Percentiles rank a stretch among this genome's conserved stretches.
These are phyloP conservation scores for Charaxes varanes DNA, from an alignment of 1,140 invertebrate species.

Conservation along the genomic window DNA sequence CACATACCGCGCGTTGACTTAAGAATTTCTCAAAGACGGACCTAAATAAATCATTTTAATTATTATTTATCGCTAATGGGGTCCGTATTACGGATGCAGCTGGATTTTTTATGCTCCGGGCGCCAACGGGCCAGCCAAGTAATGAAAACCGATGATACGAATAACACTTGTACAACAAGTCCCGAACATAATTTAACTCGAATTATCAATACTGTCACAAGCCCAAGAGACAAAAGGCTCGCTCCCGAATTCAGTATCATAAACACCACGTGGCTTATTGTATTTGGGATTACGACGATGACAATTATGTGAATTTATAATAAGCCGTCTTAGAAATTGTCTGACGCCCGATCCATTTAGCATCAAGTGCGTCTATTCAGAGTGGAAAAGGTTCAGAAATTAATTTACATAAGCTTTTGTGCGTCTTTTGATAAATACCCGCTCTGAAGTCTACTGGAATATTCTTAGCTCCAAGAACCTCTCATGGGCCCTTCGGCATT, in stretches of 20 bases:
- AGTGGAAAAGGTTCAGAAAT: constrained; percentile 50
- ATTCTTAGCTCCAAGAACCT: constrained; percentile 35
- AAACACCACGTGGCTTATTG: constrained; percentile 23
- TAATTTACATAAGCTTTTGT: constrained; percentile 61
- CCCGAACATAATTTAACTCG: too few species aligned
- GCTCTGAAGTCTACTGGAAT: constrained; percentile 28
- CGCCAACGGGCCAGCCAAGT: too few species aligned
- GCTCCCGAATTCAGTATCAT: constrained; percentile 3
- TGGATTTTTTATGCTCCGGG: too few species aligned
- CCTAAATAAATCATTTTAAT: too few species aligned
- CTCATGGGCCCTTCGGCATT: constrained; percentile 37
- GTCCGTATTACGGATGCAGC: too few species aligned
- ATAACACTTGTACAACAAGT: too few species aligned
- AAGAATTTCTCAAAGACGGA: too few species aligned
- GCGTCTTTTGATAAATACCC: constrained; percentile 52
- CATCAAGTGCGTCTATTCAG: constrained; percentile 36
- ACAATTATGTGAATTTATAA: constrained; percentile 42
- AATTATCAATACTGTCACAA: constrained; percentile 4
- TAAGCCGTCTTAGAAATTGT: constrained; percentile 26
- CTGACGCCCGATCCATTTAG: constrained; percentile 28
- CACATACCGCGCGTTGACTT: too few species aligned
- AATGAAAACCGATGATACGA: too few species aligned
- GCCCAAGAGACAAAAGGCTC: background rate
- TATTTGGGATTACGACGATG: constrained; percentile 18
- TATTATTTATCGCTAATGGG: too few species aligned